These are phyloP conservation scores for Desoria tigrina DNA, from an alignment of 2,888 invertebrate genomes.

Conservation along the genomic window DNA sequence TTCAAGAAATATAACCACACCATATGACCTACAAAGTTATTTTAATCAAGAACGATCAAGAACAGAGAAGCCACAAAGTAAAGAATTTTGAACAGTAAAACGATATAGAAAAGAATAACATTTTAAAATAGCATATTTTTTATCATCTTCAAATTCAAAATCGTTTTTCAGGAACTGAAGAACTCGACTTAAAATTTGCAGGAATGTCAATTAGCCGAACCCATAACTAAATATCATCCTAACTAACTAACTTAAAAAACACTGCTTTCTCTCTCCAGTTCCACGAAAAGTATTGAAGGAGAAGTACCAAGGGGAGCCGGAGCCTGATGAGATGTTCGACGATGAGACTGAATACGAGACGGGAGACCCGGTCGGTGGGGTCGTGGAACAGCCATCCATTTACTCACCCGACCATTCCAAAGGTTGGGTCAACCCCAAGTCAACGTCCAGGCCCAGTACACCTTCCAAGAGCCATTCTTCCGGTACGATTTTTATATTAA, in stretches of 20 bases:
- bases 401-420: slow-evolving; percentile 53
- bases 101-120: too few species aligned
- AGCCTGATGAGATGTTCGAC: slow-evolving; percentile 70
- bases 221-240: too few species aligned
- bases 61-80: too few species aligned
- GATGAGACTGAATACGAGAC: slow-evolving; percentile 64
- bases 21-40: too few species aligned
- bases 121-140: too few species aligned
- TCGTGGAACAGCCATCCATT: slow-evolving; percentile 55
- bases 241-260: background rate
- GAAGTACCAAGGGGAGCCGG: slow-evolving; percentile 75
- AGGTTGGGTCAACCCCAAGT: slow-evolving; percentile 50
- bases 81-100: too few species aligned
- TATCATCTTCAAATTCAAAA: too few species aligned
- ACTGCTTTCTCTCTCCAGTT: slow-evolving; percentile 62
- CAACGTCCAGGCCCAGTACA: slow-evolving; percentile 47
- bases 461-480: slow-evolving; percentile 45
- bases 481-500: slow-evolving; percentile 39
- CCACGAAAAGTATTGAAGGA: slow-evolving; percentile 80
- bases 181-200: too few species aligned
- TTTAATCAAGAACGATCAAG: too few species aligned
- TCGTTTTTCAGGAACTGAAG: too few species aligned
- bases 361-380: slow-evolving; percentile 58
- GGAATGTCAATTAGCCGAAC: too few species aligned
- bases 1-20: too few species aligned